Evolutionary conservation across 2,797 vertebrate species (phyloP), one percentile per base, ranked within the genome.

Genomic region (Saxicola maurus): DNA sequence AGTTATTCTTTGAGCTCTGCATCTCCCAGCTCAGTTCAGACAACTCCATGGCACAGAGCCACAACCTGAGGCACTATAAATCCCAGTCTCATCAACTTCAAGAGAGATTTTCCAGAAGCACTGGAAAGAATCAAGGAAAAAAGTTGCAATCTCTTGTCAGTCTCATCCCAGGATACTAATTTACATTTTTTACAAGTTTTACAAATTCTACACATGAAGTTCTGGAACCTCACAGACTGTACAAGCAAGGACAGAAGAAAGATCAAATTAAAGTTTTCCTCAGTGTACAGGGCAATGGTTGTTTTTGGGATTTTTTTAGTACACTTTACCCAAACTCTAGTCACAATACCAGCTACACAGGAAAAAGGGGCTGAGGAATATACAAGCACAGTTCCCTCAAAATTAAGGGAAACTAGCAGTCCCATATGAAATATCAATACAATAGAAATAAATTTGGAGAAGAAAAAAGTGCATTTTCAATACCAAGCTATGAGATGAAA

Each of bases 41-140:
- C 82, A 93, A 64, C 82, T 68, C 53, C 59, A 6, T 91, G 94
- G 94, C 93, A 93, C 45, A 59, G 40, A 78, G 94, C 93, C 95
- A 93, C 86, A 83, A 93, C 93, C 93, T 30, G n/a, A 91, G 93
- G 91, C 88, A 81, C 28, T 73, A 45, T 38, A 94, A 95, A 92
- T 80, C 86, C 68, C 16, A 30, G 48, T 14, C 69, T 76, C 75
- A 59, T 88, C 89, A 88, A 25, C 75, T 88, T 74, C 61, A 72
- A 65, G 62, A 72, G 81, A 72, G 65, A 82, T 89, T 91, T 94
- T 93, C 82, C 90, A 95, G 69, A 93, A 93, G 75, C 45, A 28
- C 40, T 91, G 78, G 56, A 91, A 88, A 79, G 67, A 79, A 77
- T 56, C 27, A 65, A 78, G 78, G 68, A 51, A 59, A 92, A 88